Evolutionary conservation across 1,140 invertebrate species (phyloP), one percentile per base, ranked within the genome.

Genomic region (Drosophila malerkotliana): DNA sequence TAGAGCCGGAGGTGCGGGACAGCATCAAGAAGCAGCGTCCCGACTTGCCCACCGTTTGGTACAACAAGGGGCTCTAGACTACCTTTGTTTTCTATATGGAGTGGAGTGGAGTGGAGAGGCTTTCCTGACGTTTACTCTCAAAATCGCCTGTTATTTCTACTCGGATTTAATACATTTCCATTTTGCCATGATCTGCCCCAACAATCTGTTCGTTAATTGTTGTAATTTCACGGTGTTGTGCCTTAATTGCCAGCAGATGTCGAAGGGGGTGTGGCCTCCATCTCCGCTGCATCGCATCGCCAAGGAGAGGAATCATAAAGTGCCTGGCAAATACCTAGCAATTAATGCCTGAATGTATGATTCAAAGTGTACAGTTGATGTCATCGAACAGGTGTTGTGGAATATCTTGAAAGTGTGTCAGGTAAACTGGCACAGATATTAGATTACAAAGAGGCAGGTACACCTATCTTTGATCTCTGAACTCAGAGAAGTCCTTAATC

Each of bases 1-100:
- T 96, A n/a, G 95, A 96, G 71, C 47, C 92, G 0, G 93, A 94
- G 1, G 92, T 95, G 0, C 92, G 92, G 88, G 93, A 93, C 18
- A 41, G 91, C 34, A 84, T 94, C 41, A 85, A 85, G 8, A 91
- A 92, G 59, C 90, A 92, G 54, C 89, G 93, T 79, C 74, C 92
- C 0, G 77, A 90, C 6, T 79, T 93, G 15, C 73, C 91, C 39
- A 91, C 91, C 9, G 93, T 94, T 0, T 94, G 93, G 71, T 95
- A 94, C 77, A 94, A 94, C 52, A 94, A 94, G 76, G 94, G 94
- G 15, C 91, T 95, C 30, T 94, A 92, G 92, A 18, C 18, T 7
- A 6, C 5, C 6, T 28, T 28, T 12, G 45, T 58, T 39, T 34
- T 47, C 39, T 55, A 44, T 15, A 49, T 21, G 21, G 21, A 21